These are phyloP conservation scores for Bombus consobrinus DNA, from an alignment of 1,140 invertebrate genomes.

Conservation along the genomic window DNA sequence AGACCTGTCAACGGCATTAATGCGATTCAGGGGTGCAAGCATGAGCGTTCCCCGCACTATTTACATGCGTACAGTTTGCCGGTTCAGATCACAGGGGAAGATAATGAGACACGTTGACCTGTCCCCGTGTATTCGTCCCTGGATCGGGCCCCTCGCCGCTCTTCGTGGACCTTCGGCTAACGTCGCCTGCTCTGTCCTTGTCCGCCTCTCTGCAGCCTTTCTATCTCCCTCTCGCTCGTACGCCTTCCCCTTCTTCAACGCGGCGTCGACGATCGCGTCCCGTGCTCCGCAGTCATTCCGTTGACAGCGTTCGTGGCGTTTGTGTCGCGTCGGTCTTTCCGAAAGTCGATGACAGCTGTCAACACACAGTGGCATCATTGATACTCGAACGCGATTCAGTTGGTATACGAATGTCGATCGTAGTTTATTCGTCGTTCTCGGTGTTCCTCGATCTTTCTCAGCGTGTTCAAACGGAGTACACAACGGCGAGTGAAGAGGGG, in stretches of 20 bases:
- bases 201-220: slow-evolving; percentile 1
- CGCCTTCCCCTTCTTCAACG: slow-evolving; percentile 25
- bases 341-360: slow-evolving; percentile 58
- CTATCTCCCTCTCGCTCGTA: slow-evolving; percentile 17
- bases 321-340: slow-evolving; percentile 17
- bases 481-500: neutral
- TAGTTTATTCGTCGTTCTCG: neutral
- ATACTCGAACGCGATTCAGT: neutral
- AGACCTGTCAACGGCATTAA: slow-evolving; percentile 58
- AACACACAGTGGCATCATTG: neutral
- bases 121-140: slow-evolving; percentile 44
- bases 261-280: slow-evolving; percentile 49
- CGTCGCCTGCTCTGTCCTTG: slow-evolving; percentile 13
- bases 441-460: neutral
- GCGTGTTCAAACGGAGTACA: neutral
- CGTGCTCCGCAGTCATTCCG: slow-evolving; percentile 66
- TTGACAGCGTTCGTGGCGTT: slow-evolving; percentile 67
- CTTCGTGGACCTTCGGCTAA: slow-evolving; percentile 7
- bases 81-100: slow-evolving; percentile 53
- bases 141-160: slow-evolving; percentile 3
- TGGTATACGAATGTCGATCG: neutral
- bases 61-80: slow-evolving; percentile 56
- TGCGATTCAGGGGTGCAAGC: slow-evolving; percentile 54
- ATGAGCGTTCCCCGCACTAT: slow-evolving; percentile 31
- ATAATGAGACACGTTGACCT: slow-evolving; percentile 62